These are phyloP conservation scores for Resseliella maxima DNA, from an alignment of 2,888 invertebrate genomes.

Conservation along the genomic window DNA sequence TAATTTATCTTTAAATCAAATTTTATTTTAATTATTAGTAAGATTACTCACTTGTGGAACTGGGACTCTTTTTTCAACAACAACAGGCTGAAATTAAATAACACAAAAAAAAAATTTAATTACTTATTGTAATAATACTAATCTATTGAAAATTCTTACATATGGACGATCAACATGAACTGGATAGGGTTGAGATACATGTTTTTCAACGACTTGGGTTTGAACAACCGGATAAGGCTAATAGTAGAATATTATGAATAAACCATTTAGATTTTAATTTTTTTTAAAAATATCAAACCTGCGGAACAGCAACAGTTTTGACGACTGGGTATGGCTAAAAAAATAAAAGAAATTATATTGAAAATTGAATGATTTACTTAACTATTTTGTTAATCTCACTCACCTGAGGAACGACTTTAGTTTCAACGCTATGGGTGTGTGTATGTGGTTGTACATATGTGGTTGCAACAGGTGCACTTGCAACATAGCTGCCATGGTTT, in stretches of 20 bases:
- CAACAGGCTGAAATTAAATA: no score
- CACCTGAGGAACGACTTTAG: background rate
- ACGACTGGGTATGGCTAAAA: slow-evolving; percentile 77
- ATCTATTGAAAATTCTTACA: no score
- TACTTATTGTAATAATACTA: no score
- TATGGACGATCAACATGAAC: slow-evolving; percentile 73
- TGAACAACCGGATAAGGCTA: slow-evolving; percentile 72
- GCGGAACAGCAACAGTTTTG: slow-evolving; percentile 70
- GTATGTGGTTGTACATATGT: slow-evolving; percentile 5
- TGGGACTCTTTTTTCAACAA: no score
- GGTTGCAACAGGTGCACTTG: slow-evolving; percentile 62
- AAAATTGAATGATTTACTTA: no score
- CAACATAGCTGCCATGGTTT: slow-evolving; percentile 63
- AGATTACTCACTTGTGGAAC: no score
- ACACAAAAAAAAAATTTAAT: no score
- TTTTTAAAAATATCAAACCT: slow-evolving; percentile 59
- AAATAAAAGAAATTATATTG: slow-evolving; percentile 65
- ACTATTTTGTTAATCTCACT: background rate
- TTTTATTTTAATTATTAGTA: no score
- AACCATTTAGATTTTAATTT: no score
- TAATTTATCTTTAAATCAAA: no score
- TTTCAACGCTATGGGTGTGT: background rate
- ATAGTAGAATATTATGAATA: slow-evolving; percentile 73
- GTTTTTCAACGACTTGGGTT: slow-evolving; percentile 77
- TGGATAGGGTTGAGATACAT: slow-evolving; percentile 72